Percentiles rank a stretch among this genome's conserved stretches.
These are phyloP conservation scores for Notechis scutatus DNA, from an alignment of 2,113 vertebrate species.

Conservation along the genomic window DNA sequence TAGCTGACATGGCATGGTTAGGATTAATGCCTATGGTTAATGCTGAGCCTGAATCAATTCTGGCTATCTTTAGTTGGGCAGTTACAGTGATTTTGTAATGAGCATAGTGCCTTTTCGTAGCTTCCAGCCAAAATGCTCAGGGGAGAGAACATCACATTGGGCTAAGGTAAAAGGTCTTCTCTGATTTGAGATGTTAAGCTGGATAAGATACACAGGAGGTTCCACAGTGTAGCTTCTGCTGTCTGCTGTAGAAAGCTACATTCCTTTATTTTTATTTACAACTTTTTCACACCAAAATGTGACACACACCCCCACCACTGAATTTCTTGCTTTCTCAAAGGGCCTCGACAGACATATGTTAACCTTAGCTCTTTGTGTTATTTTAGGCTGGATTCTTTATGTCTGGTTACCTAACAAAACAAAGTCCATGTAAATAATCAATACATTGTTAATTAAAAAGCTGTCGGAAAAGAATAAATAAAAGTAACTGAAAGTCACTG, in stretches of 20 bases:
- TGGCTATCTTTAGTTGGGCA: not conserved
- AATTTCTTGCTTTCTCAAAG: not conserved
- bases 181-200: not conserved
- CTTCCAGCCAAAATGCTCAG: not conserved
- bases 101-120: not conserved
- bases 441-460: not conserved
- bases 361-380: not conserved
- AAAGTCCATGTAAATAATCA: not conserved
- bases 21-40: not conserved
- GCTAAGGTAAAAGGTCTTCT: not conserved
- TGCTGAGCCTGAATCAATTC: not conserved
- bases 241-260: not conserved
- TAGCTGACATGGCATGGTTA: not conserved
- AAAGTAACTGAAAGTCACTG: not conserved
- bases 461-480: not conserved
- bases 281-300: not conserved
- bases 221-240: not conserved
- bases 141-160: not conserved
- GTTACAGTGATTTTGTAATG: not conserved
- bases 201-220: not conserved
- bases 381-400: not conserved
- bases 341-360: not conserved
- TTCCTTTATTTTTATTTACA: not conserved
- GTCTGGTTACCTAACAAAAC: not conserved
- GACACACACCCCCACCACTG: fast-evolving